Conservation (phyloP, 2,797 vertebrate species). For the Acanthiza pusilla region DNA sequence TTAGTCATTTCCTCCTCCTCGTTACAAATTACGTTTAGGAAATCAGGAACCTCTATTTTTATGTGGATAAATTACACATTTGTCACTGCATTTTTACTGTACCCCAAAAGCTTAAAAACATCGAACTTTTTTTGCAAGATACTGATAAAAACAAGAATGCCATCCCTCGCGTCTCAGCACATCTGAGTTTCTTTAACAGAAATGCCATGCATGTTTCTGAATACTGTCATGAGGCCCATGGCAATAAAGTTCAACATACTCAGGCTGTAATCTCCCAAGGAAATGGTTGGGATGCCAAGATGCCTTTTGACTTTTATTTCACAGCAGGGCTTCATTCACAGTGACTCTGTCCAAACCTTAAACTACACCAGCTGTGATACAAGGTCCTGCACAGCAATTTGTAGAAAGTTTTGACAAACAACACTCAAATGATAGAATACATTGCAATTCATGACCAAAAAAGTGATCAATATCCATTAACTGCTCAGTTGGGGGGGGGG, state of each 20-base stretch:
- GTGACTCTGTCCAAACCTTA: conserved; percentile 82
- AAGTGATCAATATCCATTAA: conserved; percentile 57
- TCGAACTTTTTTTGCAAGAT: conserved; percentile 31
- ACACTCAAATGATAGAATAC: conserved; percentile 58
- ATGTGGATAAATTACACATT: not conserved
- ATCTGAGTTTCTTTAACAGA: conserved; percentile 85
- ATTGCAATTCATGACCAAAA: conserved; percentile 53
- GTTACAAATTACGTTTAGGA: not conserved
- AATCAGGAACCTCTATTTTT: not conserved
- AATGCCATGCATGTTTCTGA: conserved; percentile 84
- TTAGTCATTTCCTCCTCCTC: not conserved
- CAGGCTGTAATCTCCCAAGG: conserved; percentile 91
- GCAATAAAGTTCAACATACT: conserved; percentile 86
- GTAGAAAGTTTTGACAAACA: conserved; percentile 73
- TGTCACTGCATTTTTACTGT: not conserved
- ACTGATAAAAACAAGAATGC: conserved; percentile 71
- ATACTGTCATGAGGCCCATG: conserved; percentile 85
- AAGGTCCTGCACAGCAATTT: conserved; percentile 72
- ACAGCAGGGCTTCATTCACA: conserved; percentile 87
- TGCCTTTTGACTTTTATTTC: conserved; percentile 83
- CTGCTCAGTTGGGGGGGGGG: conserved; percentile 18
- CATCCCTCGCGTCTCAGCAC: conserved; percentile 74
- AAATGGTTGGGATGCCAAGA: conserved; percentile 98
- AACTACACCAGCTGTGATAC: conserved; percentile 82
- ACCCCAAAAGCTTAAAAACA: not conserved